Conservation (phyloP, 2,113 vertebrate genomes). For the Trichechus manatus region DNA sequence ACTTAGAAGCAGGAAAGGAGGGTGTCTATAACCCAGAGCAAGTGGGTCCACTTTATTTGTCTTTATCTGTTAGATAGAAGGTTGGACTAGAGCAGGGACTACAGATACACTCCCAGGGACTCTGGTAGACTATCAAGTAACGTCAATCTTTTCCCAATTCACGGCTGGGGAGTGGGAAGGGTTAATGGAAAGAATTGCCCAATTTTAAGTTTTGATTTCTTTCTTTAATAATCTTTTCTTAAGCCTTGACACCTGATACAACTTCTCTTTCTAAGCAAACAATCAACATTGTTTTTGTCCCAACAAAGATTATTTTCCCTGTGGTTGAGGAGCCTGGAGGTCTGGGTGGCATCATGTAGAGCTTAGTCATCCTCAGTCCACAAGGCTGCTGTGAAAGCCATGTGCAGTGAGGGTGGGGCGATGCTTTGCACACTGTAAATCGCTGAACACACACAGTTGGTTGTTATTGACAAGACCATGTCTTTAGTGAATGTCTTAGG, state of each 20-base stretch:
- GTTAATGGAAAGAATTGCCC: rapidly evolving
- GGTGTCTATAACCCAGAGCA: no score
- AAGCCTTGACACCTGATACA: neutral
- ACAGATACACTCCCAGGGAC: rapidly evolving
- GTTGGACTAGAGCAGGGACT: rapidly evolving
- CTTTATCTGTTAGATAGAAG: no score
- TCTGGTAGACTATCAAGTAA: rapidly evolving
- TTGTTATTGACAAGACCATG: rapidly evolving
- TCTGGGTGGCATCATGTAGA: rapidly evolving
- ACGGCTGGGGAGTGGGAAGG: no score
- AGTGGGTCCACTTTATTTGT: no score
- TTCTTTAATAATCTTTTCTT: neutral
- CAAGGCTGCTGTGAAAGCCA: neutral
- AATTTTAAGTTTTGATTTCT: no score
- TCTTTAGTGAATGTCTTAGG: rapidly evolving
- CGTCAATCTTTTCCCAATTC: neutral
- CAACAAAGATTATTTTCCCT: neutral
- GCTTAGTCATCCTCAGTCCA: rapidly evolving
- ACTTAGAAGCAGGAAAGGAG: neutral
- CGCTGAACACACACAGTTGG: rapidly evolving
- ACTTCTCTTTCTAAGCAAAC: neutral
- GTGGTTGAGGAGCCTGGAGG: rapidly evolving
- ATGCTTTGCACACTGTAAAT: rapidly evolving
- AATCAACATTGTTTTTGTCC: rapidly evolving
- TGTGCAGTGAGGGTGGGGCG: rapidly evolving